Conservation (phyloP, 2,797 vertebrate genomes). For the Poeciliopsis infans region DNA sequence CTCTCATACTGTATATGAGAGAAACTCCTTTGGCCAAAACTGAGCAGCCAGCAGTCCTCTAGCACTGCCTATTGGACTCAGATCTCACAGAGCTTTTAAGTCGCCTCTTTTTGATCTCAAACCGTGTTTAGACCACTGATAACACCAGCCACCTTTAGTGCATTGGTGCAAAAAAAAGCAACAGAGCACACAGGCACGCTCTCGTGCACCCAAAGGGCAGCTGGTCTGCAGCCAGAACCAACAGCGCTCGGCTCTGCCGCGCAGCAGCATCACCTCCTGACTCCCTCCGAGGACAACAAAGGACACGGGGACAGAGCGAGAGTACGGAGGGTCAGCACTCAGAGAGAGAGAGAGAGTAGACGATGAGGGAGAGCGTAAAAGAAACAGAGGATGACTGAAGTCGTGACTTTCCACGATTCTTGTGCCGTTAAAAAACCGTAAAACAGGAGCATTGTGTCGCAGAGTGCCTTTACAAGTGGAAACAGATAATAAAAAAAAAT, state of each 20-base stretch:
- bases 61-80: neutral
- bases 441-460: neutral
- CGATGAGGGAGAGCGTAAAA: neutral
- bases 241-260: slow-evolving; percentile 61
- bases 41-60: neutral
- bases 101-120: neutral
- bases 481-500: neutral
- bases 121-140: neutral
- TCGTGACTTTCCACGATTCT: slow-evolving; percentile 1
- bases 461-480: neutral
- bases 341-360: neutral
- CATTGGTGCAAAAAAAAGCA: slow-evolving; percentile 32
- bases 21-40: neutral
- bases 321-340: slow-evolving; percentile 12
- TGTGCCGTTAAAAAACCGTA: neutral
- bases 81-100: neutral
- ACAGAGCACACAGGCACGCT: slow-evolving; percentile 1
- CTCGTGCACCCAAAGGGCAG: slow-evolving; percentile 27
- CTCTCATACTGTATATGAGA: neutral
- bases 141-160: slow-evolving; percentile 38
- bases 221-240: slow-evolving; percentile 62
- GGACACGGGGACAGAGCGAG: slow-evolving; percentile 48
- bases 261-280: slow-evolving; percentile 65
- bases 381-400: slow-evolving; percentile 1
- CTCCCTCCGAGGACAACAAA: slow-evolving; percentile 59